phyloP scores from a whole-genome alignment of 2,797 vertebrate genomes.

The Oreortyx pictus region DNA sequence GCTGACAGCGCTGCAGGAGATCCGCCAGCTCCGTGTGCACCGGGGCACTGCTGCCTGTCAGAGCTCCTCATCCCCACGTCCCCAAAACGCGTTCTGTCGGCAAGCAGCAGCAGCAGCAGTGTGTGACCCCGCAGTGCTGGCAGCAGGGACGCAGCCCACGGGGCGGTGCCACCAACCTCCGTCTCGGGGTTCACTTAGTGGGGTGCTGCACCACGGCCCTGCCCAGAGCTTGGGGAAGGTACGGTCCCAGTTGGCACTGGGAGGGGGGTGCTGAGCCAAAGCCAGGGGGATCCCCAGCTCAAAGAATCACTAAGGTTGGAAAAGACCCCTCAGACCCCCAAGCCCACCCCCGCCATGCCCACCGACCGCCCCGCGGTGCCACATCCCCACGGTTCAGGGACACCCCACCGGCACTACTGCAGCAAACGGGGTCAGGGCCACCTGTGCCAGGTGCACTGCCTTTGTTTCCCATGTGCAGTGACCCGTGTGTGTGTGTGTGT shows the following conservation, averaged over 20 bases:
- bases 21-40: not conserved
- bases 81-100: not conserved
- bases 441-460: not conserved
- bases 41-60: slow-evolving; percentile 17
- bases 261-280: not conserved
- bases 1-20: not conserved
- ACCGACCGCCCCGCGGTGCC: no score
- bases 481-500: not conserved
- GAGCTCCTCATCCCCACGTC: not conserved
- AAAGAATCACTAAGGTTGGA: not conserved
- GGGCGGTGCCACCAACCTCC: not conserved
- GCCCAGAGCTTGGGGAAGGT: not conserved
- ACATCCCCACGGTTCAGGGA: no score
- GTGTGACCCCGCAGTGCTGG: no score
- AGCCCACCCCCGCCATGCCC: no score
- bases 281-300: not conserved
- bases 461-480: not conserved
- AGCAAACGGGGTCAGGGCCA: rapidly evolving
- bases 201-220: no score
- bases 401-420: not conserved
- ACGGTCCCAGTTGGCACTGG: not conserved
- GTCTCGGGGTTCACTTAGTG: not conserved
- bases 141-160: no score
- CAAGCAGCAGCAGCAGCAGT: not conserved
- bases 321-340: no score